These are phyloP conservation scores for Drosophila repletoides DNA, from an alignment of 1,140 invertebrate genomes.

Conservation along the genomic window DNA sequence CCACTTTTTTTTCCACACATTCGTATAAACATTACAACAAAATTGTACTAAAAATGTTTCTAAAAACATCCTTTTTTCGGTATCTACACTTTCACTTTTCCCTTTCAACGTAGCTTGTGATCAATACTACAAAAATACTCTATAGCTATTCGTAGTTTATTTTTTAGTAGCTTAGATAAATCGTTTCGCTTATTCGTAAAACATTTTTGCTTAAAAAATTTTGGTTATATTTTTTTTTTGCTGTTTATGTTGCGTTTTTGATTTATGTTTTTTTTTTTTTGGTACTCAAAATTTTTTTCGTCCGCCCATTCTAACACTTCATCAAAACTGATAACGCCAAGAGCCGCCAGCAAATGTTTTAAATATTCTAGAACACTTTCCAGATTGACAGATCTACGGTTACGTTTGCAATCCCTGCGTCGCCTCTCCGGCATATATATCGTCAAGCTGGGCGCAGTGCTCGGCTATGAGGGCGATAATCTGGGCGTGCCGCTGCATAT, in stretches of 20 bases:
- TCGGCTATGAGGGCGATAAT: slow-evolving; percentile 85
- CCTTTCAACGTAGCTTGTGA: slow-evolving; percentile 13
- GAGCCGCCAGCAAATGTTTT: slow-evolving; percentile 73
- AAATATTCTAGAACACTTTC: slow-evolving; percentile 82
- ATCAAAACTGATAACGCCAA: slow-evolving; percentile 57
- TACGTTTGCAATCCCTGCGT: slow-evolving; percentile 89
- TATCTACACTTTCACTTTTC: slow-evolving; percentile 1
- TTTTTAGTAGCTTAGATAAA: not conserved
- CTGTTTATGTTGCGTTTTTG: slow-evolving; percentile 55
- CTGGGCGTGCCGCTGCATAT: slow-evolving; percentile 83
- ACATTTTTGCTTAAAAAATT: slow-evolving; percentile 32
- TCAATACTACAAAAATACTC: slow-evolving; percentile 2
- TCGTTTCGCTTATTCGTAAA: slow-evolving; percentile 1
- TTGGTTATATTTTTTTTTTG: slow-evolving; percentile 23
- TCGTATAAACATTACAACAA: slow-evolving; percentile 8
- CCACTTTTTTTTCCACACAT: not conserved
- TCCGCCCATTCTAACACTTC: slow-evolving; percentile 82
- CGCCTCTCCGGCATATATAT: slow-evolving; percentile 90
- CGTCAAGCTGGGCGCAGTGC: slow-evolving; percentile 88
- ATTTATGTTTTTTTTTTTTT: slow-evolving; percentile 52
- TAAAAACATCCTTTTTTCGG: slow-evolving; percentile 17
- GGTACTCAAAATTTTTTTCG: slow-evolving; percentile 81
- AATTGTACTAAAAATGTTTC: slow-evolving; percentile 70
- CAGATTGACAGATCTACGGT: slow-evolving; percentile 87
- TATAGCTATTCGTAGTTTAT: slow-evolving; percentile 1